Evolutionary conservation across 2,888 invertebrate genomes (phyloP).

Genomic region (Drosophila tanythrix): DNA sequence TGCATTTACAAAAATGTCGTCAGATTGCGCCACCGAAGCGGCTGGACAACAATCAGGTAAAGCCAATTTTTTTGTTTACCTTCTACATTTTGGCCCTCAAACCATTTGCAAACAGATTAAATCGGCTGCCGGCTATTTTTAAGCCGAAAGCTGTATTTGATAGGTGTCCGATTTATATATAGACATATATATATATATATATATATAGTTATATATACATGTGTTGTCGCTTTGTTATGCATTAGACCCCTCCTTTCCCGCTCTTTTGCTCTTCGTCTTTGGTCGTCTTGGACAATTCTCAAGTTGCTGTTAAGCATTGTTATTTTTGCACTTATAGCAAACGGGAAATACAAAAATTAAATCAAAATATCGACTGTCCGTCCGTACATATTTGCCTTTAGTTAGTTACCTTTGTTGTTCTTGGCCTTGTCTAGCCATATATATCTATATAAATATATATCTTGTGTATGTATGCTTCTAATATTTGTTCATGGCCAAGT

Average conservation of each 20-base stretch:
- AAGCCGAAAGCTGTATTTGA: conserved; percentile 15
- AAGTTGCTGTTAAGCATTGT: conserved; percentile 29
- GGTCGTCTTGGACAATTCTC: conserved; percentile 33
- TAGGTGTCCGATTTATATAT: background rate
- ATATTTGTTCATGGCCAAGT: conserved; percentile 68
- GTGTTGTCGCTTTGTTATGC: conserved; percentile 5
- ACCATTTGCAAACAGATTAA: conserved; percentile 1
- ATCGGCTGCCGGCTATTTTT: conserved; percentile 31
- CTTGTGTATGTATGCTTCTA: conserved; percentile 22
- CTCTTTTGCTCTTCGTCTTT: background rate
- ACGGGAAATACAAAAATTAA: conserved; percentile 26
- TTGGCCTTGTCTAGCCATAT: conserved; percentile 46
- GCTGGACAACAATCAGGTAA: conserved; percentile 49
- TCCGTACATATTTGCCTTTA: conserved; percentile 4
- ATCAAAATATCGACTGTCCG: conserved; percentile 51
- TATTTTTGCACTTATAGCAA: conserved; percentile 12
- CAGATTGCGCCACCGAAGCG: conserved; percentile 55
- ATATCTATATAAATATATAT: background rate
- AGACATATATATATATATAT: background rate
- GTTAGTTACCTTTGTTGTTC: conserved; percentile 14
- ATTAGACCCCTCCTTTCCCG: background rate
- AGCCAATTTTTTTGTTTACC: conserved; percentile 36
- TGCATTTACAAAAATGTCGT: conserved; percentile 62
- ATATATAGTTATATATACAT: background rate
- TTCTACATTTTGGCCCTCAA: conserved; percentile 10